Evolutionary conservation across 2,113 vertebrate species (phyloP), one percentile per base, ranked within the genome.

Genomic region (Quiscalus mexicanus): DNA sequence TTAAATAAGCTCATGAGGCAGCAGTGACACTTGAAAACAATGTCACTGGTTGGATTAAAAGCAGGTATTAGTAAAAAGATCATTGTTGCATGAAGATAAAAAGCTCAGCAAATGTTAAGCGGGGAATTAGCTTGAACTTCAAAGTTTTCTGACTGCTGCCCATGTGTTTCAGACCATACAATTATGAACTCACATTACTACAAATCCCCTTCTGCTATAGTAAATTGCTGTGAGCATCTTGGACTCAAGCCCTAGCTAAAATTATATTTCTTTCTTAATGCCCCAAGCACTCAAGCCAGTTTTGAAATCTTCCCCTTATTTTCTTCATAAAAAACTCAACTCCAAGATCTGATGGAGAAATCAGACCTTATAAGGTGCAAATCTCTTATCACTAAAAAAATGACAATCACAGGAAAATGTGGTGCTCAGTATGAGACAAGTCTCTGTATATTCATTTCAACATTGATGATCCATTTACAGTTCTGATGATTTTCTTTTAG

Each of bases 1-100:
- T 58, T 75, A 58, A 93, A 58, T 33, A 79, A 82, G 47, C 35
- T 78, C 19, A 73, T 88, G 52, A 94, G 19, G 75, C 69, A 58
- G 31, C 81, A 93, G 52, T 39, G 49, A 73, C 64, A 53, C 87
- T 89, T 83, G 58, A 79, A 89, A 95, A 96, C 53, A 79, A 73
- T 20, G 15, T 35, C 31, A 55, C 45, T 33, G 19, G 42, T 49
- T 62, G 31, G 31, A 64, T 96, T 10, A 84, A 95, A 94, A 90
- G 35, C 22, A 50, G 50, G 23, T 76, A 73, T 62, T 70, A 62
- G 15, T 47, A 52, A 44, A 73, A 88, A 86, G 25, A 69, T 70
- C n/a, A 73, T 67, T 94, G 78, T 41, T 74, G 33, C 35, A 59
- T 24, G 19, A 39, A 82, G 82, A 85, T 80, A 93, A 94, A 96